phyloP scores from a whole-genome alignment of 2,113 vertebrate genomes.

The Pelecanoides urinatrix region DNA sequence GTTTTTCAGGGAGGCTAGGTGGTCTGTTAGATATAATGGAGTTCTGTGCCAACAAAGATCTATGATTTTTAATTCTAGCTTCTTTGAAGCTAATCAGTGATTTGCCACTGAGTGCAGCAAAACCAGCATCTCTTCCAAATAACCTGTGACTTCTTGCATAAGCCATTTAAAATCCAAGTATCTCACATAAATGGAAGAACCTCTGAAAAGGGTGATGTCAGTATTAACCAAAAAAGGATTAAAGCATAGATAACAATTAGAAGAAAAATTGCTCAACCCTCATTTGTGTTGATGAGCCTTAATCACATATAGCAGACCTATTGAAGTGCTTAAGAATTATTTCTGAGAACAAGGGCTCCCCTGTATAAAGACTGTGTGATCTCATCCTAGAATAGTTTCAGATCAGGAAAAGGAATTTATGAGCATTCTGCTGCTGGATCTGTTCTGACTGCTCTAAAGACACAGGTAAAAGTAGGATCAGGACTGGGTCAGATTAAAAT shows the following conservation, averaged over 20 bases:
- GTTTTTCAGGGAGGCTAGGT: neutral
- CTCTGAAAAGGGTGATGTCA: neutral
- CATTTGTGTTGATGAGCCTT: neutral
- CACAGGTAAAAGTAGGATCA: neutral
- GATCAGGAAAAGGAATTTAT: neutral
- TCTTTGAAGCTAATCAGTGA: neutral
- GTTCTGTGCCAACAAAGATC: neutral
- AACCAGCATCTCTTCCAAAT: neutral
- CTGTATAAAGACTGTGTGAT: neutral
- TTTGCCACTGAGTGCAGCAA: neutral
- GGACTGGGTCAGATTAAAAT: neutral
- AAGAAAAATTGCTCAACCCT: neutral
- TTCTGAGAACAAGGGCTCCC: neutral
- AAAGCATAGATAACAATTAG: neutral
- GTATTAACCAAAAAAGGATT: neutral
- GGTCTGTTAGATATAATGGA: neutral
- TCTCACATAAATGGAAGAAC: neutral
- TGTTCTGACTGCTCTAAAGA: neutral
- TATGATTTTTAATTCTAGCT: neutral
- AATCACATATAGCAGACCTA: neutral
- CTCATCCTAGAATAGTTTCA: neutral
- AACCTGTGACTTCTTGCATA: neutral
- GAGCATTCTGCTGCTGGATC: neutral
- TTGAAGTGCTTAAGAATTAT: neutral
- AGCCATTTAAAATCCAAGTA: neutral